Evolutionary conservation across 2,888 invertebrate genomes (phyloP).

Genomic region (Caprella mutica): DNA sequence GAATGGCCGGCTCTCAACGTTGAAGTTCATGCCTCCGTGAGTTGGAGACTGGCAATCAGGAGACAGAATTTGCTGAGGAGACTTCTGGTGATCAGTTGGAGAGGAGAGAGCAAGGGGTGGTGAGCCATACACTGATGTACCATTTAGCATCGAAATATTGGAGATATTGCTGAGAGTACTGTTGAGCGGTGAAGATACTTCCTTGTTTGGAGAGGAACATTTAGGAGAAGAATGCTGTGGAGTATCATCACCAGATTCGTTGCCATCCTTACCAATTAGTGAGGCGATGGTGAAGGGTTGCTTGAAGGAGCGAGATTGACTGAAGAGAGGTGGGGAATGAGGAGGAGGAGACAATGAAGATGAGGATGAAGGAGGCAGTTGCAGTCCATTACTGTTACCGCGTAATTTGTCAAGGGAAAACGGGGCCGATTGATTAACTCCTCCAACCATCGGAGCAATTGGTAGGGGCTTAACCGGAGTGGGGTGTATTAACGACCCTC

Average conservation of each 20-base stretch:
- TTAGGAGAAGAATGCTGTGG: slow-evolving; percentile 9
- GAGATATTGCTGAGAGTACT: slow-evolving; percentile 11
- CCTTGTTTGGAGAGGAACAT: slow-evolving; percentile 9
- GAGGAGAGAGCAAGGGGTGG: too few relatives aligned
- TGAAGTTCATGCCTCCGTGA: background rate
- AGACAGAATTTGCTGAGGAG: background rate
- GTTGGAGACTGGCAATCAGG: too few relatives aligned
- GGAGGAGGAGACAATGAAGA: slow-evolving; percentile 19
- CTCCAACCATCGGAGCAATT: slow-evolving; percentile 19
- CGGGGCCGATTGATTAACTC: slow-evolving; percentile 10
- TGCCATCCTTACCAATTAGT: slow-evolving; percentile 21
- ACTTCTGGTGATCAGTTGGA: too few relatives aligned
- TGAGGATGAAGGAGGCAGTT: slow-evolving; percentile 16
- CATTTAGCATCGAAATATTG: background rate
- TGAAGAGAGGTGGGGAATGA: slow-evolving; percentile 17
- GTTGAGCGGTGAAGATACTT: slow-evolving; percentile 8
- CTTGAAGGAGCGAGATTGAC: slow-evolving; percentile 12
- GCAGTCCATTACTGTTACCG: slow-evolving; percentile 5
- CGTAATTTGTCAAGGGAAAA: slow-evolving; percentile 10
- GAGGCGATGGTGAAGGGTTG: slow-evolving; percentile 30
- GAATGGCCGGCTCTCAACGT: slow-evolving; percentile 26
- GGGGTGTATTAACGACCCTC: slow-evolving; percentile 23
- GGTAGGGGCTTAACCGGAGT: slow-evolving; percentile 32
- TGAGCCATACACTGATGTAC: too few relatives aligned
- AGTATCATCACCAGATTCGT: background rate